Evolutionary conservation across 2,797 vertebrate genomes (phyloP).

Genomic region (Coilia nasus): DNA sequence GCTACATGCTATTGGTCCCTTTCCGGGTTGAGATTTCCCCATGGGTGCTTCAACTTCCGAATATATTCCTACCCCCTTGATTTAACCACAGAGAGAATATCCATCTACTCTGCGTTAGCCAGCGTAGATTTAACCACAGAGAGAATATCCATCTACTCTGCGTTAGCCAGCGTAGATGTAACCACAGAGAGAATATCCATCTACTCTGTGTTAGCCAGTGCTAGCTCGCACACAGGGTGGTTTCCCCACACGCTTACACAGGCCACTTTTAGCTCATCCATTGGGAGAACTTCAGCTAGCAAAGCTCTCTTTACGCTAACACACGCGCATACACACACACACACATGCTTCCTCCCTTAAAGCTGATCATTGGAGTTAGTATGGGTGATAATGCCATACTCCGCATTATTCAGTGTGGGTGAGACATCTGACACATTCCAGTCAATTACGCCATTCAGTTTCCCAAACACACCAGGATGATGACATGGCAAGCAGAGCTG

Average conservation of each 20-base stretch:
- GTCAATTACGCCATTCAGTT: neutral
- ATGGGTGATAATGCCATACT: neutral
- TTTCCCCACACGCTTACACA: neutral
- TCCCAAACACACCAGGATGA: neutral
- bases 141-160: neutral
- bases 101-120: neutral
- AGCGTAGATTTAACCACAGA: neutral
- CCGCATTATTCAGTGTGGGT: neutral
- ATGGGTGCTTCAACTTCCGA: too few relatives aligned
- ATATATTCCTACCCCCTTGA: too few relatives aligned
- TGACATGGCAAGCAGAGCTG: neutral
- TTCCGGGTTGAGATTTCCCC: too few relatives aligned
- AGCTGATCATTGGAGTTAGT: neutral
- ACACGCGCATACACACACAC: neutral
- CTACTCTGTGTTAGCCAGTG: neutral
- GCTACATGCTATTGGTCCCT: too few relatives aligned
- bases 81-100: neutral
- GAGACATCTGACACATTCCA: neutral
- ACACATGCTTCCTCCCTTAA: neutral
- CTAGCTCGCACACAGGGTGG: neutral
- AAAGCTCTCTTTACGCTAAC: neutral
- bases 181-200: neutral
- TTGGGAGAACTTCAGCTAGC: neutral
- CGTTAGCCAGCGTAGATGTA: constrained; percentile 4
- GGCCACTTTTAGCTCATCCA: neutral